These are phyloP conservation scores for Thryonomys swinderianus DNA, from an alignment of 2,113 vertebrate species.

Conservation along the genomic window DNA sequence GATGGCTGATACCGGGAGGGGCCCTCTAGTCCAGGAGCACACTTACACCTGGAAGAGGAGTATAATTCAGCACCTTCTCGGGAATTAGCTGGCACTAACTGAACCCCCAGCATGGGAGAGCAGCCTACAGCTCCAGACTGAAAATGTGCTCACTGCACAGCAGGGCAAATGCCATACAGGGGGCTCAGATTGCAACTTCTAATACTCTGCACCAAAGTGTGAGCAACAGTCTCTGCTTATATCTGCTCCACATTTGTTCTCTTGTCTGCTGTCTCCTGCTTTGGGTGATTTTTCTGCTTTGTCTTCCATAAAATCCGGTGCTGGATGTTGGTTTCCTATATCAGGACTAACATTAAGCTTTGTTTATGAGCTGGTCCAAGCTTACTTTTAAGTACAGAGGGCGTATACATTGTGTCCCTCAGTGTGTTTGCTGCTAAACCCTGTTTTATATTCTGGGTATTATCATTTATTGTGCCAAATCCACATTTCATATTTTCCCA, in stretches of 20 bases:
- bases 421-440: not conserved
- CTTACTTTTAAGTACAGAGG: not conserved
- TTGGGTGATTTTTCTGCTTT: not conserved
- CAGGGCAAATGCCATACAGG: fast-evolving
- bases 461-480: not conserved
- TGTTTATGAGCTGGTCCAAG: not conserved
- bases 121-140: not conserved
- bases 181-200: not conserved
- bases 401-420: not conserved
- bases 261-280: not conserved
- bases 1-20: not conserved
- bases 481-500: not conserved
- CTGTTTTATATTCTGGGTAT: not conserved
- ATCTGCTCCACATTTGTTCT: not conserved
- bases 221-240: not conserved
- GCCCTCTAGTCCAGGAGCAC: not conserved
- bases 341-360: not conserved
- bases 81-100: not conserved
- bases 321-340: not conserved
- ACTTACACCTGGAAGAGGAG: not conserved
- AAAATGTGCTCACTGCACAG: not conserved
- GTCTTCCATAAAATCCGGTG: not conserved
- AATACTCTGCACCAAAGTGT: not conserved
- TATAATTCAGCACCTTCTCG: not conserved
- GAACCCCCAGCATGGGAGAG: not conserved